These are phyloP conservation scores for Tupaia tana DNA, from an alignment of 2,113 vertebrate genomes.

Conservation along the genomic window DNA sequence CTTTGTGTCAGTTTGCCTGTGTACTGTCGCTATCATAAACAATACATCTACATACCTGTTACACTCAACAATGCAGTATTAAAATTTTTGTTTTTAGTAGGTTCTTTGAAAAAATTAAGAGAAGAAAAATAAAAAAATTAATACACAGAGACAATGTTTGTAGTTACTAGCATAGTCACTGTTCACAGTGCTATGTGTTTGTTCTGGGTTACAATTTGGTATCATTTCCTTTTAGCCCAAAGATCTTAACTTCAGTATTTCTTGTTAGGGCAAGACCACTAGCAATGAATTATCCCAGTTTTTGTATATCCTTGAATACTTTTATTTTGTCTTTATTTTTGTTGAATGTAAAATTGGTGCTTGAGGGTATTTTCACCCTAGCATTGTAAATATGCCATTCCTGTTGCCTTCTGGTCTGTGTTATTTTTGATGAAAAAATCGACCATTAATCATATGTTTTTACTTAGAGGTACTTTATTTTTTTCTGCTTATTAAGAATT, in stretches of 20 bases:
- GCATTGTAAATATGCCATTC: neutral
- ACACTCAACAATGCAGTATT: neutral
- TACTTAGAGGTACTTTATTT: neutral
- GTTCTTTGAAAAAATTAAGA: neutral
- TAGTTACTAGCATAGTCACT: neutral
- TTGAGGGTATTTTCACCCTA: neutral
- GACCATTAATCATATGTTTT: neutral
- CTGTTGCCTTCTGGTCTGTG: neutral
- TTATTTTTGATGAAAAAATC: neutral
- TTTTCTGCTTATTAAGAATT: neutral
- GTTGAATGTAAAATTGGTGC: neutral
- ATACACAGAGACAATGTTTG: neutral
- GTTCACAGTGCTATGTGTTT: neutral
- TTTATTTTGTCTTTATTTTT: constrained; percentile 35
- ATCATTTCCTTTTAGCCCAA: neutral
- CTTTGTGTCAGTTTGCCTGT: neutral
- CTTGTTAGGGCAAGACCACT: neutral
- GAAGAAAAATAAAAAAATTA: neutral
- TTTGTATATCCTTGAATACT: neutral
- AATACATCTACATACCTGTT: neutral
- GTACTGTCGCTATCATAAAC: neutral
- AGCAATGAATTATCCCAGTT: neutral
- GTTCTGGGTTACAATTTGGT: neutral
- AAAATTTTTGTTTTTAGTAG: neutral
- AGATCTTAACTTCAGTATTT: neutral